phyloP scores from a whole-genome alignment of 2,113 vertebrate genomes.

The Rostratula benghalensis region DNA sequence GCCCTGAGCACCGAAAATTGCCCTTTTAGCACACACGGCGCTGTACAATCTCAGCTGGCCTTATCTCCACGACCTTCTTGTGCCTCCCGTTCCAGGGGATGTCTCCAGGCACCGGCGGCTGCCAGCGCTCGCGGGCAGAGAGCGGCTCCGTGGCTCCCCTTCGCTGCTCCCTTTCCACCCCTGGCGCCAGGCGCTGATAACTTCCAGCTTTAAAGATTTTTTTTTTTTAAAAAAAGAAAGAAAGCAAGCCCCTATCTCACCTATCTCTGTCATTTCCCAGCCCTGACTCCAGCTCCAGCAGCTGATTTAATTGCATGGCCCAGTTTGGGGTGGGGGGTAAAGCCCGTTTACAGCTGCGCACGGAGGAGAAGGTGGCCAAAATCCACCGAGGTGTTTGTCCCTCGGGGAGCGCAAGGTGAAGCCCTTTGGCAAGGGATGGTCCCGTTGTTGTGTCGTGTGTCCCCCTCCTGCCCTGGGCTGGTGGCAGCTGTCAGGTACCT shows the following conservation, averaged over 20 bases:
- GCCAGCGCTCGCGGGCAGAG: not conserved
- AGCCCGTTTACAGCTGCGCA: not conserved
- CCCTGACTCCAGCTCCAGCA: not conserved
- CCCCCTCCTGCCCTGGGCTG: not conserved
- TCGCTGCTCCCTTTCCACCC: not conserved
- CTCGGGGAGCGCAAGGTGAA: not conserved
- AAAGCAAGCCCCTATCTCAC: not conserved
- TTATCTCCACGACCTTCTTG: not conserved
- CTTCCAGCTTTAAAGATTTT: not conserved
- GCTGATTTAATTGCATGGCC: not conserved
- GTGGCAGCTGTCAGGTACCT: not conserved
- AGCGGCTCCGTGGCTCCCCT: not conserved
- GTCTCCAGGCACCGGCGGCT: not conserved
- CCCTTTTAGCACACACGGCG: not conserved
- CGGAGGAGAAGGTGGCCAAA: rapidly evolving
- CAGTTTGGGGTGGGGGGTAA: not conserved
- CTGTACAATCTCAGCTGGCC: rapidly evolving
- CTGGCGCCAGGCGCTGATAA: not conserved
- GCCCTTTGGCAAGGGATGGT: not conserved
- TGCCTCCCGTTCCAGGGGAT: not conserved
- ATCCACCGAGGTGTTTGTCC: not conserved
- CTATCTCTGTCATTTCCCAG: not conserved
- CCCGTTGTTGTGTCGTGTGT: too few relatives aligned
- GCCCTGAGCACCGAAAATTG: not conserved
- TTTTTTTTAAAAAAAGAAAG: not conserved